A percentile compares a stretch with the other conserved stretches of the same genome.
Evolutionary conservation across 2,797 vertebrate genomes (phyloP).

Genomic region (Neopelma chrysocephalum): DNA sequence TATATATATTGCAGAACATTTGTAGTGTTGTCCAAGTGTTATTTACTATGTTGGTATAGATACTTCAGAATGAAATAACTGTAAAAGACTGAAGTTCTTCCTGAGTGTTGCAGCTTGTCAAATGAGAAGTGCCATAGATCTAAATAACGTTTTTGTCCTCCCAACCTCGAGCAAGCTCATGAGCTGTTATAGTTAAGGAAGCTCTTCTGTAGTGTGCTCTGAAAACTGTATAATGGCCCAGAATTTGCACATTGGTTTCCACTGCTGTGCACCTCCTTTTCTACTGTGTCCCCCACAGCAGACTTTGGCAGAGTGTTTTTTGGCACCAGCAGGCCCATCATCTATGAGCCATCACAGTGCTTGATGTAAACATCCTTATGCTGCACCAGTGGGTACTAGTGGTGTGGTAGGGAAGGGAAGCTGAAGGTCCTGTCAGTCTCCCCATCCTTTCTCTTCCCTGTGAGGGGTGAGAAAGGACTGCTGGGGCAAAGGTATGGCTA

Average conservation of each 20-base stretch:
- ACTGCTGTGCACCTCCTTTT: rapidly evolving
- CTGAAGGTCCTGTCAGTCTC: too few species aligned
- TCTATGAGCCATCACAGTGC: rapidly evolving
- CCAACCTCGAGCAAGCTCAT: neutral
- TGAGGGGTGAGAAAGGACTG: neutral
- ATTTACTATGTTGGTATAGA: neutral
- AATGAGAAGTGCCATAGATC: neutral
- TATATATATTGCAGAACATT: neutral
- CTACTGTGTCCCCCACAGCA: rapidly evolving
- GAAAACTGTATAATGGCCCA: neutral
- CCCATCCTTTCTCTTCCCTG: neutral
- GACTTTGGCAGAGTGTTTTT: neutral
- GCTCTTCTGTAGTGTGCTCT: neutral
- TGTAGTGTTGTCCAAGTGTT: neutral
- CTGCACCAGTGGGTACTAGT: neutral
- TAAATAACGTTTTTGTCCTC: neutral
- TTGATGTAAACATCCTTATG: neutral
- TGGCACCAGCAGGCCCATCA: rapidly evolving
- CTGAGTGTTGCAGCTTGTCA: neutral
- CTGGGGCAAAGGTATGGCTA: neutral
- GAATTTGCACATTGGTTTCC: rapidly evolving
- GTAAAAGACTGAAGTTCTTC: neutral
- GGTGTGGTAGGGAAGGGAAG: neutral
- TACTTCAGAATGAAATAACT: neutral
- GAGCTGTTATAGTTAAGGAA: neutral